A percentile compares a stretch with the other conserved stretches of the same genome.
Evolutionary conservation across 2,797 vertebrate species (phyloP).

Genomic region (Distichodus sexfasciatus): DNA sequence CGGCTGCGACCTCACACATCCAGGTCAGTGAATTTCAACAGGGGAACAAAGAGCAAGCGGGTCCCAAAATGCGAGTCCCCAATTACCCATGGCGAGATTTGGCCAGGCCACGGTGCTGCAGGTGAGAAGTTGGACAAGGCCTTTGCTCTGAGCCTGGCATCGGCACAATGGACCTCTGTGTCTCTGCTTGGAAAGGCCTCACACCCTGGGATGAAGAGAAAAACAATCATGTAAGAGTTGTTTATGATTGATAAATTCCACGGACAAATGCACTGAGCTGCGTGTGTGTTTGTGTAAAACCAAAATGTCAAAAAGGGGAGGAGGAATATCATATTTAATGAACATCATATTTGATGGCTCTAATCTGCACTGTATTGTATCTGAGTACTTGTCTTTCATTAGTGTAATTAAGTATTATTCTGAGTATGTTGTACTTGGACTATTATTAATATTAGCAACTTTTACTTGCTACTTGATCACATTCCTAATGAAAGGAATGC

Average conservation of each 20-base stretch:
- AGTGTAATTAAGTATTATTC: no score
- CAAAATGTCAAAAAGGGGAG: no score
- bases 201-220: conserved; percentile 24
- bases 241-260: conserved; percentile 12
- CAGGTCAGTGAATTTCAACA: conserved; percentile 68
- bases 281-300: background rate
- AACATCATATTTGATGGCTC: no score
- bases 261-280: background rate
- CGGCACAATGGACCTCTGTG: conserved; percentile 63
- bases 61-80: conserved; percentile 66
- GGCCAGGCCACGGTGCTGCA: conserved; percentile 62
- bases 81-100: conserved; percentile 63
- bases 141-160: conserved; percentile 57
- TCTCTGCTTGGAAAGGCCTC: conserved; percentile 42
- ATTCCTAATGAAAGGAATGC: no score
- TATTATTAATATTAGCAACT: no score
- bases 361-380: no score
- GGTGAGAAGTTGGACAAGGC: conserved; percentile 69
- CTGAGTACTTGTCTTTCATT: no score
- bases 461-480: no score
- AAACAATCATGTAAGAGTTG: conserved; percentile 19
- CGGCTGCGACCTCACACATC: conserved; percentile 67
- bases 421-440: no score
- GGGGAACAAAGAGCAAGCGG: conserved; percentile 66
- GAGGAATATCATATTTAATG: no score